Evolutionary conservation across 2,888 invertebrate species (phyloP).

Genomic region (Apoda limacodes): DNA sequence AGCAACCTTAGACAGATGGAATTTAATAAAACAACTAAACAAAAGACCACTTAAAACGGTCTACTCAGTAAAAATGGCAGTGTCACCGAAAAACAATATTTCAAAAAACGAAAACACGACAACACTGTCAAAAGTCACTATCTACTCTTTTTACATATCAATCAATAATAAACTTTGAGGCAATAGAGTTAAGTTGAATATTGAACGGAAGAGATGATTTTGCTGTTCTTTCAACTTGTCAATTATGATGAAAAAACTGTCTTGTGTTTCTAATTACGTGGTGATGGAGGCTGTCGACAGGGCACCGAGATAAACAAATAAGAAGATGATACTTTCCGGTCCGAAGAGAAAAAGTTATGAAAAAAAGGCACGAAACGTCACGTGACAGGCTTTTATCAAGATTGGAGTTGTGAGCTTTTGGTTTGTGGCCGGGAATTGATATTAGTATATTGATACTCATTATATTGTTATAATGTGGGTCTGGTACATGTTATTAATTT

Average conservation of each 20-base stretch:
- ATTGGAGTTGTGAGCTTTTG: constrained; percentile 28
- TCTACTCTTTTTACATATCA: constrained; percentile 13
- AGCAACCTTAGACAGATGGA: constrained; percentile 5
- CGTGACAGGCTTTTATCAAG: constrained; percentile 25
- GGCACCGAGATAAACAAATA: constrained; percentile 59
- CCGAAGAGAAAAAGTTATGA: constrained; percentile 22
- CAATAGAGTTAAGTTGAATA: constrained; percentile 5
- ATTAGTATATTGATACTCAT: too few relatives aligned
- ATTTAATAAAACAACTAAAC: constrained; percentile 21
- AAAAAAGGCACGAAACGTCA: constrained; percentile 28
- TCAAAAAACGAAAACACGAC: constrained; percentile 39
- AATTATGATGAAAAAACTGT: constrained; percentile 56
- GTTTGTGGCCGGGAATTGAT: constrained; percentile 11
- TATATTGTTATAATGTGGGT: too few relatives aligned
- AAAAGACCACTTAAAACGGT: constrained; percentile 24
- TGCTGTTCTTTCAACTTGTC: constrained; percentile 48
- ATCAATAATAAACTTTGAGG: constrained; percentile 7
- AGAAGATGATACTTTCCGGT: constrained; percentile 54
- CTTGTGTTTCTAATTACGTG: constrained; percentile 60
- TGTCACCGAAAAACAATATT: constrained; percentile 52
- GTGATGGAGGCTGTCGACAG: constrained; percentile 54
- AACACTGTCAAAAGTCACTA: constrained; percentile 29
- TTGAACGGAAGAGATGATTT: constrained; percentile 6
- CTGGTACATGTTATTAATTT: too few relatives aligned
- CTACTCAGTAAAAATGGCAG: constrained; percentile 46